Percentiles rank a stretch among this genome's conserved stretches.
Evolutionary conservation across 2,113 vertebrate species (phyloP).

Genomic region (Merops nubicus): DNA sequence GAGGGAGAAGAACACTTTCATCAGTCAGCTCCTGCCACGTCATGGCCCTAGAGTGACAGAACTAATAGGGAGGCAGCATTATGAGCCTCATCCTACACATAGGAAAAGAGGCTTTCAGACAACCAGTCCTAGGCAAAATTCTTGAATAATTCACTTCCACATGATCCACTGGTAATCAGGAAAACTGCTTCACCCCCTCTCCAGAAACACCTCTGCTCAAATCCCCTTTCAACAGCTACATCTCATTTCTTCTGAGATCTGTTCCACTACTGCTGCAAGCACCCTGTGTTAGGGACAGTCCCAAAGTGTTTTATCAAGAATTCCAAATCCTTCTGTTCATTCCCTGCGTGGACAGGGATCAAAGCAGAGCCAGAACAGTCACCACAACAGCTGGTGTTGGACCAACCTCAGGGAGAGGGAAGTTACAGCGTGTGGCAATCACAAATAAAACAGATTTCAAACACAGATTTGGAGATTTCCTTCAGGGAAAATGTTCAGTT

Average conservation of each 20-base stretch:
- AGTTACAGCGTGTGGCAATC: background rate
- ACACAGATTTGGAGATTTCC: background rate
- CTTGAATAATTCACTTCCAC: background rate
- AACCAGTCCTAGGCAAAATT: background rate
- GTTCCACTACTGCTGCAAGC: background rate
- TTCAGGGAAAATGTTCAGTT: background rate
- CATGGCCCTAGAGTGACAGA: background rate
- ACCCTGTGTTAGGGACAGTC: background rate
- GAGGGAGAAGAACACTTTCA: background rate
- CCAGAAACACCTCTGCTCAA: background rate
- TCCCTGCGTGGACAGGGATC: background rate
- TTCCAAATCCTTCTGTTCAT: background rate
- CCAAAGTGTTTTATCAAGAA: background rate
- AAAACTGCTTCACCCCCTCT: background rate
- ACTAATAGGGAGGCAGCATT: accelerated
- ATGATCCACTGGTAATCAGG: background rate
- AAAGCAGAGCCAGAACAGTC: background rate
- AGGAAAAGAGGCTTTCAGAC: background rate
- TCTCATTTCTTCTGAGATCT: background rate
- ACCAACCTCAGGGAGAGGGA: background rate
- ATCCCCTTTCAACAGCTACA: background rate
- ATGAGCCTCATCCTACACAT: background rate
- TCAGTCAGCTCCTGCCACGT: background rate
- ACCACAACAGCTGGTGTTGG: background rate
- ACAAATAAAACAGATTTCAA: background rate